Percentiles rank a stretch among this genome's conserved stretches.
Evolutionary conservation across 2,888 invertebrate species (phyloP).

Genomic region (Tetramorium bicarinatum): DNA sequence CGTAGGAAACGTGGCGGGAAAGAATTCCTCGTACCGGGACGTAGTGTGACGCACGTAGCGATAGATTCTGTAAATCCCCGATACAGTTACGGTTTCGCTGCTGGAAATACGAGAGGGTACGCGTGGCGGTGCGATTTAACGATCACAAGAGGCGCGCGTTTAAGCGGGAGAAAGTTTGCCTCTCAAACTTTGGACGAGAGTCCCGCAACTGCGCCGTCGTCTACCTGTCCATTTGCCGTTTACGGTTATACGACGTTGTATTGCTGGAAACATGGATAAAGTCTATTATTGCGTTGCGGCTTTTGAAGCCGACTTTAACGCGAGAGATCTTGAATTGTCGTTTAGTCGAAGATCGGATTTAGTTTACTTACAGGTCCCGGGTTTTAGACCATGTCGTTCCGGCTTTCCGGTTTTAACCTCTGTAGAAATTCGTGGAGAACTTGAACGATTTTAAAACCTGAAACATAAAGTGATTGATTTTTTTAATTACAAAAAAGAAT

Average conservation of each 20-base stretch:
- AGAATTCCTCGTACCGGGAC: constrained; percentile 20
- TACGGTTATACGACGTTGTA: background rate
- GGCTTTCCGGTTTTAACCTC: constrained; percentile 6
- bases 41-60: constrained; percentile 43
- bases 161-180: constrained; percentile 42
- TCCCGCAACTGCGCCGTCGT: constrained; percentile 7
- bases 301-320: constrained; percentile 49
- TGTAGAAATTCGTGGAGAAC: background rate
- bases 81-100: constrained; percentile 36
- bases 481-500: background rate
- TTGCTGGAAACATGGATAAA: constrained; percentile 46
- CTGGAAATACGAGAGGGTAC: constrained; percentile 17
- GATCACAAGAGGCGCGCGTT: constrained; percentile 39
- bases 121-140: constrained; percentile 25
- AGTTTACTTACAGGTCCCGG: constrained; percentile 17
- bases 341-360: constrained; percentile 58
- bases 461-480: background rate
- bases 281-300: constrained; percentile 57
- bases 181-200: constrained; percentile 52
- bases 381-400: constrained; percentile 15
- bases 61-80: constrained; percentile 53
- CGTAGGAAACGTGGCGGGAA: constrained; percentile 14
- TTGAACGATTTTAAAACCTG: background rate
- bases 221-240: constrained; percentile 50
- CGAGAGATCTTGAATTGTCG: constrained; percentile 48